Percentiles rank a stretch among this genome's conserved stretches.
Conservation (phyloP, 2,888 invertebrate genomes). For the Drosophila quasianomalipes region DNA sequence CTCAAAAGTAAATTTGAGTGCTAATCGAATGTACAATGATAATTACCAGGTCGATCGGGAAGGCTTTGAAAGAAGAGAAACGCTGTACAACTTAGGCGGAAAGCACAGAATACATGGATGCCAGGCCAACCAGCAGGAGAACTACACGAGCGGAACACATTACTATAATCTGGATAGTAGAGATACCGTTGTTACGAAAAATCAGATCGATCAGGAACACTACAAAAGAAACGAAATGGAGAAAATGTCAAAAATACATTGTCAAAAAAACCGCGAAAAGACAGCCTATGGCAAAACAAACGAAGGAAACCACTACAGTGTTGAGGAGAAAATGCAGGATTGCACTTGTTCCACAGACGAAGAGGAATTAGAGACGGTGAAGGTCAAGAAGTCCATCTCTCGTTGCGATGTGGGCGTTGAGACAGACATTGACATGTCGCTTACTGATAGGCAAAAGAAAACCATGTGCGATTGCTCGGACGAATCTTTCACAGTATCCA, state of each 20-base stretch:
- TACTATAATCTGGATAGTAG: neutral
- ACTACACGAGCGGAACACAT: neutral
- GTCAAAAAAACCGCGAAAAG: neutral
- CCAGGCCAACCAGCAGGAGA: neutral
- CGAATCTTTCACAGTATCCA: neutral
- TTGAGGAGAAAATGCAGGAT: conserved; percentile 7
- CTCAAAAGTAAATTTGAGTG: neutral
- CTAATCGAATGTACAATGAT: neutral
- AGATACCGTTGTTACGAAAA: neutral
- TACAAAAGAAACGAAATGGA: neutral
- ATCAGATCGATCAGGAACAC: neutral
- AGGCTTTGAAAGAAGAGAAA: neutral
- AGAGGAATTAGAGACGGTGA: neutral
- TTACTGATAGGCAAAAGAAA: conserved; percentile 1
- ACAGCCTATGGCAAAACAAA: neutral
- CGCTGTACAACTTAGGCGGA: neutral
- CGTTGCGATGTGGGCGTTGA: conserved; percentile 36
- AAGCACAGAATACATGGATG: neutral
- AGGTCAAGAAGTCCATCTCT: neutral
- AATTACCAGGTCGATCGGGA: neutral
- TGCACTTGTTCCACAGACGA: conserved; percentile 21
- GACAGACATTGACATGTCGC: conserved; percentile 48
- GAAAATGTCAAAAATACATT: neutral
- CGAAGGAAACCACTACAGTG: neutral
- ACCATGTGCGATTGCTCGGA: neutral